These are phyloP conservation scores for Nymphalis c-album DNA, from an alignment of 2,888 invertebrate species.

Conservation along the genomic window DNA sequence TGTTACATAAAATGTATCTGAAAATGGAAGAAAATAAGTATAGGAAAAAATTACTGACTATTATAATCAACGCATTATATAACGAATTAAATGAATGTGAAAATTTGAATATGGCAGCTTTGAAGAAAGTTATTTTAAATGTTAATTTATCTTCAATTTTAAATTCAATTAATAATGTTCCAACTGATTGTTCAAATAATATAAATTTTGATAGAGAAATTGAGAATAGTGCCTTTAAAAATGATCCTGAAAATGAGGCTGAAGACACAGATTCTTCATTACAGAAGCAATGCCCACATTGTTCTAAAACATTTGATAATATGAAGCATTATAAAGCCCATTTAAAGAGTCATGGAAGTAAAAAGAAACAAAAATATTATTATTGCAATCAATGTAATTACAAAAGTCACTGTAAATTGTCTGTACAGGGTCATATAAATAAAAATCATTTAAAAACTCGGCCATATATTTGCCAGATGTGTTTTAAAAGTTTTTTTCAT, in stretches of 20 bases:
- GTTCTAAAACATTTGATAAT: conserved; percentile 51
- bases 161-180: conserved; percentile 11
- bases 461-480: conserved; percentile 54
- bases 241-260: conserved; percentile 16
- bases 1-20: conserved; percentile 50
- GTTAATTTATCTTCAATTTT: conserved; percentile 23
- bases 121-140: conserved; percentile 27
- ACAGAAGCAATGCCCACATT: conserved; percentile 51
- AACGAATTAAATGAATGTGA: conserved; percentile 38
- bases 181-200: neutral
- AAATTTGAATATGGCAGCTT: conserved; percentile 14
- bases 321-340: conserved; percentile 45
- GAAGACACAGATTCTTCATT: conserved; percentile 42
- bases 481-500: conserved; percentile 59
- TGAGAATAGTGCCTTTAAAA: conserved; percentile 14
- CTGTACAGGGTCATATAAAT: conserved; percentile 58
- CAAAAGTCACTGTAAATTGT: conserved; percentile 49
- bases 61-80: conserved; percentile 40
- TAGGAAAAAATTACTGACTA: conserved; percentile 38
- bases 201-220: neutral
- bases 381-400: conserved; percentile 53
- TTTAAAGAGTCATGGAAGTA: conserved; percentile 37
- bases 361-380: conserved; percentile 41
- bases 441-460: conserved; percentile 53
- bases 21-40: conserved; percentile 44